Evolutionary conservation across 2,113 vertebrate genomes (phyloP).

Genomic region (Sclerurus mexicanus): DNA sequence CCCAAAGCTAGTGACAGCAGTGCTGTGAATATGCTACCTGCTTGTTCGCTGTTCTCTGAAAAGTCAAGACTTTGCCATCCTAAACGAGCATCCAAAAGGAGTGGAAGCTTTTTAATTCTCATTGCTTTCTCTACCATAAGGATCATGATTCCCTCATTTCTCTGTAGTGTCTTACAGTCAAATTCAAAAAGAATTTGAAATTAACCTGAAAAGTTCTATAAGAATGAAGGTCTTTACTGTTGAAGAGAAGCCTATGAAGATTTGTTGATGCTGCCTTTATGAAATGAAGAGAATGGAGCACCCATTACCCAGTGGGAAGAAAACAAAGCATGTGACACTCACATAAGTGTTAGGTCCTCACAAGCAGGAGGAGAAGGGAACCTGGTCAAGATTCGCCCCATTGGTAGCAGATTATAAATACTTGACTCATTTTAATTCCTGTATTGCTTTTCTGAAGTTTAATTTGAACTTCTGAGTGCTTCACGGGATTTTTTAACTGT

Average conservation of each 20-base stretch:
- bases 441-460: neutral
- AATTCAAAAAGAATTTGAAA: neutral
- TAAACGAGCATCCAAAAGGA: neutral
- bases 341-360: accelerated
- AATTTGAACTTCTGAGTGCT: neutral
- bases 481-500: neutral
- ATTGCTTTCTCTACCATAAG: neutral
- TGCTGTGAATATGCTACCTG: neutral
- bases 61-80: neutral
- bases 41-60: neutral
- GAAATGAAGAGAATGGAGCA: neutral
- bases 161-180: neutral
- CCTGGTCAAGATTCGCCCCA: neutral
- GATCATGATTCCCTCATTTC: neutral
- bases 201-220: neutral
- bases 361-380: neutral
- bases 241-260: neutral
- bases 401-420: neutral
- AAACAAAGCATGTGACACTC: neutral
- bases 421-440: neutral
- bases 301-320: neutral
- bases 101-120: neutral
- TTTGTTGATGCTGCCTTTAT: neutral
- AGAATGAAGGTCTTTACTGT: neutral
- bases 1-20: neutral